A percentile compares a stretch with the other conserved stretches of the same genome.
phyloP scores from a whole-genome alignment of 2,797 vertebrate genomes.

The Poeciliopsis presidionis region DNA sequence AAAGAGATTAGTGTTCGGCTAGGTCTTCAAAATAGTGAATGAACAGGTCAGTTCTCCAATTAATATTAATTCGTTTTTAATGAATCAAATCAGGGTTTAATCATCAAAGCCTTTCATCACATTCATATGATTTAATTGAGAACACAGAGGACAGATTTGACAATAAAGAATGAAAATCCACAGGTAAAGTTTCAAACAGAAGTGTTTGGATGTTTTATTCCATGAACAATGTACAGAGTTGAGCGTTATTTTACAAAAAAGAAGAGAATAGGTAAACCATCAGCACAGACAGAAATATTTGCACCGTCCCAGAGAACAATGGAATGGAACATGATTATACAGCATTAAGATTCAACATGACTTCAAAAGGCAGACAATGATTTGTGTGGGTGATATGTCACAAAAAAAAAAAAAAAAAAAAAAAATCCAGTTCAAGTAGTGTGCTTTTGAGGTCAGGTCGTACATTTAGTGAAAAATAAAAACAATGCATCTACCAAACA shows the following conservation, averaged over 20 bases:
- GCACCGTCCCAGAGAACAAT: constrained; percentile 71
- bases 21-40: constrained; percentile 1
- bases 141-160: constrained; percentile 58
- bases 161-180: constrained; percentile 78
- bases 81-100: constrained; percentile 3
- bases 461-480: constrained; percentile 57
- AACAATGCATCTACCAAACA: constrained; percentile 63
- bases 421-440: constrained; percentile 67
- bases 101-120: constrained; percentile 19
- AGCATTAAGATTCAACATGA: constrained; percentile 69
- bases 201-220: constrained; percentile 83
- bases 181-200: constrained; percentile 80
- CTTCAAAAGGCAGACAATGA: constrained; percentile 73
- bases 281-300: constrained; percentile 75
- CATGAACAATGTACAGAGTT: constrained; percentile 77
- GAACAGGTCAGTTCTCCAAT: not conserved
- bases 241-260: constrained; percentile 78
- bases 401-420: constrained; percentile 51
- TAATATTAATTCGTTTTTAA: not conserved
- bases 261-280: constrained; percentile 63
- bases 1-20: constrained; percentile 6
- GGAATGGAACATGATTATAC: constrained; percentile 72
- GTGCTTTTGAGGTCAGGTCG: constrained; percentile 70
- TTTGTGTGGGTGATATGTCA: constrained; percentile 71
- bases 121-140: constrained; percentile 41